Conservation (phyloP, 1,140 invertebrate genomes). For the Metopolophium dirhodum region DNA sequence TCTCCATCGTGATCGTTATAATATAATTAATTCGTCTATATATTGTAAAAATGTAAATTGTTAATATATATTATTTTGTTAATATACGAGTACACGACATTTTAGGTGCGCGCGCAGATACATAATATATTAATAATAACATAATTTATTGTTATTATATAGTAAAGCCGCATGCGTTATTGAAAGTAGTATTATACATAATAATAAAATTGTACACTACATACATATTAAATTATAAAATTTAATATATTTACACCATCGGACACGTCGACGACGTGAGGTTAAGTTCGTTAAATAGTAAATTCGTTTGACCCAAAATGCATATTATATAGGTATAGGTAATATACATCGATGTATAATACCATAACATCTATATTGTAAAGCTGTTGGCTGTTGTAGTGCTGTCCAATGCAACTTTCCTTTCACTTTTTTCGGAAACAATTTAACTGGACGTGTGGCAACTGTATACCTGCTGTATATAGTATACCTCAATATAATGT, state of each 20-base stretch:
- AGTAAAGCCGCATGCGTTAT: background rate
- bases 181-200: background rate
- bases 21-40: background rate
- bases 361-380: background rate
- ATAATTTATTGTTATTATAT: background rate
- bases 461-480: background rate
- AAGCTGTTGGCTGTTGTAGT: background rate
- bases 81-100: background rate
- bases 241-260: background rate
- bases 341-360: background rate
- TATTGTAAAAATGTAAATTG: background rate
- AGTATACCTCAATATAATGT: background rate
- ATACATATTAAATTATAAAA: no score
- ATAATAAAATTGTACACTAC: background rate
- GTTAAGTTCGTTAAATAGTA: background rate
- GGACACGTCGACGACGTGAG: background rate
- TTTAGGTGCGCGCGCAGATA: background rate
- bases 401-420: background rate
- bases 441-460: conserved; percentile 1
- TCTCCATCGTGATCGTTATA: background rate
- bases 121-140: background rate
- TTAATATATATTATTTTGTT: no score
- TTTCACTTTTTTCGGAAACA: conserved; percentile 15
- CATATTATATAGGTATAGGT: background rate
- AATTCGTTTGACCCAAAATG: background rate